A percentile compares a stretch with the other conserved stretches of the same genome.
Conservation (phyloP, 2,888 invertebrate genomes). For the Pseudococcus jackbeardsleyi region DNA sequence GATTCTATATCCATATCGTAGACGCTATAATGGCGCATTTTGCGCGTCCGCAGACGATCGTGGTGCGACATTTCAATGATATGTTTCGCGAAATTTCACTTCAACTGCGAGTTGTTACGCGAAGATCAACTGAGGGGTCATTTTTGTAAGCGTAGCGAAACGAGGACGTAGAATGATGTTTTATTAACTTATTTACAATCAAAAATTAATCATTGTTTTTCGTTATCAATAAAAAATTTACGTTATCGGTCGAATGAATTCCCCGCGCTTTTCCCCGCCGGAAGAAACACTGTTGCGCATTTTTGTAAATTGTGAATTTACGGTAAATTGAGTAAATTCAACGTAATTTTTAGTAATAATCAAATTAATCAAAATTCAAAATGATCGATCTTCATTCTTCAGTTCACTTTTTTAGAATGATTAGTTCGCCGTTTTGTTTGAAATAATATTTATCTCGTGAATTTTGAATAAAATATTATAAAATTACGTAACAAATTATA, state of each 20-base stretch:
- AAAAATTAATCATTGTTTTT: neutral
- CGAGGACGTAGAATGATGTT: neutral
- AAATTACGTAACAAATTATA: no score
- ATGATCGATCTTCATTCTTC: no score
- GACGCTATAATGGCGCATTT: conserved; percentile 67
- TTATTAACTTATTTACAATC: neutral
- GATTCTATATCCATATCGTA: conserved; percentile 77
- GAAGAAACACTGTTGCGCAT: conserved; percentile 18
- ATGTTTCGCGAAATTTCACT: neutral
- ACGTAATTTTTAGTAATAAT: neutral
- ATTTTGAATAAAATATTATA: no score
- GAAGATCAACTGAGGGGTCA: neutral
- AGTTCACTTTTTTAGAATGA: no score
- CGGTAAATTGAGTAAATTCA: no score
- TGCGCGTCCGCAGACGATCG: neutral
- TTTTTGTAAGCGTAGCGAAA: neutral
- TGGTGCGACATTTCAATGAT: neutral
- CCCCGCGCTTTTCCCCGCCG: conserved; percentile 29
- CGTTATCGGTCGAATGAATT: neutral
- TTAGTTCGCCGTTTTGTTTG: no score
- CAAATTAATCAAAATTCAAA: neutral
- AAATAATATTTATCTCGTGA: no score
- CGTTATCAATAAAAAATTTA: neutral
- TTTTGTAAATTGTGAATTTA: neutral
- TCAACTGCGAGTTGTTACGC: neutral